A percentile compares a stretch with the other conserved stretches of the same genome.
Evolutionary conservation across 2,888 invertebrate species (phyloP).

Genomic region (Dione juno): DNA sequence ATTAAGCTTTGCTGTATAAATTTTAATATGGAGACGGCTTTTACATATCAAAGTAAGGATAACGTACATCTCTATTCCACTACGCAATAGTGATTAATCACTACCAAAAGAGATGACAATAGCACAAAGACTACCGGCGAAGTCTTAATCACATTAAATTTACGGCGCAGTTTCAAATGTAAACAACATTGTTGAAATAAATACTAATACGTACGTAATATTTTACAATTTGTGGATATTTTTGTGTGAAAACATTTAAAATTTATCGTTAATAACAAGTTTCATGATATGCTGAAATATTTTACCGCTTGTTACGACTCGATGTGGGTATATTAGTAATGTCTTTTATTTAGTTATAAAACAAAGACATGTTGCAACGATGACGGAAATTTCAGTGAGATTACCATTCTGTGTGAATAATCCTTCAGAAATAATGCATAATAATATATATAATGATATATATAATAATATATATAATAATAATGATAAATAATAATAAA

Average conservation of each 20-base stretch:
- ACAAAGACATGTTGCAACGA: no score
- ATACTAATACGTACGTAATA: slow-evolving; percentile 14
- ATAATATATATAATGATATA: no score
- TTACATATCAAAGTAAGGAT: no score
- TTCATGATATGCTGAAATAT: background rate
- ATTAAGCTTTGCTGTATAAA: no score
- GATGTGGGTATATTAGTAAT: background rate
- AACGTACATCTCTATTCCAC: background rate
- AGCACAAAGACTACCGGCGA: slow-evolving; percentile 4
- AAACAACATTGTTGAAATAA: slow-evolving; percentile 15
- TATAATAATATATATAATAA: no score
- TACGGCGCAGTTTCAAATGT: slow-evolving; percentile 1
- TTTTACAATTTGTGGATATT: slow-evolving; percentile 2
- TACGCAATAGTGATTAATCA: slow-evolving; percentile 3
- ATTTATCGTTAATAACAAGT: background rate
- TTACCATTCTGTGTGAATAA: no score
- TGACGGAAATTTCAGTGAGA: no score
- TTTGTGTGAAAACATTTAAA: background rate
- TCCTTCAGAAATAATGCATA: no score
- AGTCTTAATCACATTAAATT: background rate
- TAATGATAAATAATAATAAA: no score
- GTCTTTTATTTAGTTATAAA: background rate
- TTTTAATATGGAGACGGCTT: no score
- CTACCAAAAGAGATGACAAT: background rate
- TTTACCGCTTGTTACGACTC: background rate